Conservation (phyloP, 2,888 invertebrate species). For the Lacanobia wlatinum region DNA sequence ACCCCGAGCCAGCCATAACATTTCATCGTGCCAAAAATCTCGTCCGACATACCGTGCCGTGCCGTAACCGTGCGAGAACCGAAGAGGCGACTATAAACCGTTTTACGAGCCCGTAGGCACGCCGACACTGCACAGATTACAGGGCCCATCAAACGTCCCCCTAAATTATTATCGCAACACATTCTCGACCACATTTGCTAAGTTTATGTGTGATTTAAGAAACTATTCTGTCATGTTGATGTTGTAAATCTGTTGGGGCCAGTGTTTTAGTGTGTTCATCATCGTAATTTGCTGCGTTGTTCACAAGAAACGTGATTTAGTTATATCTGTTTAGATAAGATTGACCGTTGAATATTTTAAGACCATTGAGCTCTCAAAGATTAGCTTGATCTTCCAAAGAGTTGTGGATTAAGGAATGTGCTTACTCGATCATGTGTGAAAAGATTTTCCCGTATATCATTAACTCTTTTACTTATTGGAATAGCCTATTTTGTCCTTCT, state of each 20-base stretch:
- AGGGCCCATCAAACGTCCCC: constrained; percentile 64
- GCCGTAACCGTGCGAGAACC: constrained; percentile 27
- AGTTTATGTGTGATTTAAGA: constrained; percentile 65
- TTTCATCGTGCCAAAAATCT: constrained; percentile 58
- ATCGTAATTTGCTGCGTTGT: constrained; percentile 20
- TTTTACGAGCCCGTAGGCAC: constrained; percentile 64
- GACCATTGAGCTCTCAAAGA: no score
- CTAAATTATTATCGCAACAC: constrained; percentile 69
- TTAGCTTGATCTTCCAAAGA: no score
- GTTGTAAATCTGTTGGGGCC: constrained; percentile 39
- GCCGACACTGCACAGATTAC: constrained; percentile 65
- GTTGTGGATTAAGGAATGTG: no score
- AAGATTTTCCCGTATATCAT: no score
- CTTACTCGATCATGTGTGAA: no score
- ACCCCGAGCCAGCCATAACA: constrained; percentile 38
- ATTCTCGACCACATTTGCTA: constrained; percentile 65
- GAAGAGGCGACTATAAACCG: constrained; percentile 65
- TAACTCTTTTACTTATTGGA: no score
- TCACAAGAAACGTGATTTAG: constrained; percentile 21
- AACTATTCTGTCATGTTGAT: constrained; percentile 45
- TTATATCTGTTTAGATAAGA: neutral
- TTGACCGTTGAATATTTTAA: no score
- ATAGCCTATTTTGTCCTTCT: no score
- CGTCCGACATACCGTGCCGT: constrained; percentile 49
- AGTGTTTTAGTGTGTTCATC: constrained; percentile 42